A percentile compares a stretch with the other conserved stretches of the same genome.
Evolutionary conservation across 1,140 invertebrate species (phyloP).

Genomic region (Pectinophora gossypiella): DNA sequence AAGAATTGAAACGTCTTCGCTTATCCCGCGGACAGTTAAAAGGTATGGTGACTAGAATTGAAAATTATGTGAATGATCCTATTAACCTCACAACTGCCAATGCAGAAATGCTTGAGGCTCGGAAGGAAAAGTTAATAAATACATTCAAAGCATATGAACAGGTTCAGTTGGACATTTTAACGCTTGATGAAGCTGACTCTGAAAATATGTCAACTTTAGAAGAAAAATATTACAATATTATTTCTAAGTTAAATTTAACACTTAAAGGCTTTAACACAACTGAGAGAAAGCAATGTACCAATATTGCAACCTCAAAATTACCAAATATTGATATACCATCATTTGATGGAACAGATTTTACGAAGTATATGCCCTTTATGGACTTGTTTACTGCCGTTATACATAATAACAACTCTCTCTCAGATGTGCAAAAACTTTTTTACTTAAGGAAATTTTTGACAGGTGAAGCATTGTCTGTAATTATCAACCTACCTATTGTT

Average conservation of each 20-base stretch:
- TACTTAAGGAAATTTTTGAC: conserved; percentile 8
- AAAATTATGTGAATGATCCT: conserved; percentile 5
- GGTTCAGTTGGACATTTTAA: conserved; percentile 10
- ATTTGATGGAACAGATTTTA: neutral
- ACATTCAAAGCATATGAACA: conserved; percentile 10
- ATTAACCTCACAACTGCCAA: neutral
- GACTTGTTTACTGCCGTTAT: conserved; percentile 9
- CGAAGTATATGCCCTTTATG: conserved; percentile 13
- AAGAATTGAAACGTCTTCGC: conserved; percentile 1
- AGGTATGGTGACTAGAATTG: conserved; percentile 3
- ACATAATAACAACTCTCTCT: conserved; percentile 5
- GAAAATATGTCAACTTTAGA: conserved; percentile 10
- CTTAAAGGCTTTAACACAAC: neutral
- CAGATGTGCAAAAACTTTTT: conserved; percentile 11
- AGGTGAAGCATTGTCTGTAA: conserved; percentile 4
- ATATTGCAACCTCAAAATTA: neutral
- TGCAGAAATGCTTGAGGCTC: conserved; percentile 8
- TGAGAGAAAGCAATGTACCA: neutral
- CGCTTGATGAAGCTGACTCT: conserved; percentile 9
- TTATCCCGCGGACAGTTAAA: neutral
- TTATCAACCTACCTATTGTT: conserved; percentile 7
- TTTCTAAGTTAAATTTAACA: conserved; percentile 10
- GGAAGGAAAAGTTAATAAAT: conserved; percentile 3
- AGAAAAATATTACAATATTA: conserved; percentile 9
- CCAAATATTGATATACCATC: neutral